A percentile compares a stretch with the other conserved stretches of the same genome.
phyloP scores from a whole-genome alignment of 2,797 vertebrate species.

The Poecilia picta region DNA sequence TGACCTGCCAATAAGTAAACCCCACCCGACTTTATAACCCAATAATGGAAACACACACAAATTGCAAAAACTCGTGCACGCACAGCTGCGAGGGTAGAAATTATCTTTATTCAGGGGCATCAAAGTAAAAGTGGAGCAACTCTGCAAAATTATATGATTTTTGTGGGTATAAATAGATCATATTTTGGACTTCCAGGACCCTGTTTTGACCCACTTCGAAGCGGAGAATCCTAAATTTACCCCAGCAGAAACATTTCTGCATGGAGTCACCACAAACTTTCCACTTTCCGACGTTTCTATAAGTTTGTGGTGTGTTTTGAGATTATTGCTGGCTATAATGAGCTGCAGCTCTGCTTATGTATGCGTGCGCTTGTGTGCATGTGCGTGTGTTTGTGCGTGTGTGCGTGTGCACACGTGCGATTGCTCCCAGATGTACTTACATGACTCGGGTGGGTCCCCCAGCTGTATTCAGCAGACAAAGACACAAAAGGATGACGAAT shows the following conservation, averaged over 20 bases:
- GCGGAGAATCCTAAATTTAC: conserved; percentile 44
- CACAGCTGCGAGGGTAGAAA: conserved; percentile 9
- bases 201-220: conserved; percentile 69
- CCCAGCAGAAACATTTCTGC: conserved; percentile 23
- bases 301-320: conserved; percentile 59
- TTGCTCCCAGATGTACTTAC: conserved; percentile 80
- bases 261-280: conserved; percentile 21
- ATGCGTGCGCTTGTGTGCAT: not conserved
- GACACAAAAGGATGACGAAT: conserved; percentile 67
- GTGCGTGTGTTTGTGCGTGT: conserved; percentile 34
- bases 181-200: conserved; percentile 67
- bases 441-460: conserved; percentile 80
- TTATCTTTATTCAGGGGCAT: conserved; percentile 18
- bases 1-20: conserved; percentile 52
- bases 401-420: conserved; percentile 52
- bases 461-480: conserved; percentile 73
- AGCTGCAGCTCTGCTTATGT: conserved; percentile 45
- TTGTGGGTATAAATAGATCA: conserved; percentile 40
- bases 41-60: conserved; percentile 32
- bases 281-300: conserved; percentile 20
- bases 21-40: conserved; percentile 64
- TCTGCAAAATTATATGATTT: conserved; percentile 39
- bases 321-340: conserved; percentile 64
- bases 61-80: conserved; percentile 18
- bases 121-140: conserved; percentile 26